phyloP scores from a whole-genome alignment of 2,113 vertebrate species.

The Stigmatopora nigra region DNA sequence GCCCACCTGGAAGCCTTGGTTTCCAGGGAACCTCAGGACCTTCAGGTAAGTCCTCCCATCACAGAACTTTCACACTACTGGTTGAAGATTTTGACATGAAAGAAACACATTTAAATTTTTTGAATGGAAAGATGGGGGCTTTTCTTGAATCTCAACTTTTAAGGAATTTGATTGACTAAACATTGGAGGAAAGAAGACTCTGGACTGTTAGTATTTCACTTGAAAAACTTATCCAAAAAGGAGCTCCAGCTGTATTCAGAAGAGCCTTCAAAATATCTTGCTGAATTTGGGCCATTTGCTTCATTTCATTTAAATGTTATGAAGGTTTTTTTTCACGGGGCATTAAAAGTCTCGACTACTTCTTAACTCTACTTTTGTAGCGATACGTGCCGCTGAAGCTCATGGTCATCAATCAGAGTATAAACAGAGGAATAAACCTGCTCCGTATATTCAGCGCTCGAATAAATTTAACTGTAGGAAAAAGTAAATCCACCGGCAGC shows the following conservation, averaged over 20 bases:
- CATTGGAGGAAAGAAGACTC: slow-evolving; percentile 24
- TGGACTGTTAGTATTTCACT: slow-evolving; percentile 41
- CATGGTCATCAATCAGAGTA: slow-evolving; percentile 15
- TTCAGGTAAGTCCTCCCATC: slow-evolving; percentile 68
- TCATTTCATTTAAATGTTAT: slow-evolving; percentile 30
- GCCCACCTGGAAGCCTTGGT: slow-evolving; percentile 72
- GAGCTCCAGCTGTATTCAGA: slow-evolving; percentile 17
- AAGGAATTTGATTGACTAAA: slow-evolving; percentile 20
- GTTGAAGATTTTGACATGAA: slow-evolving; percentile 8
- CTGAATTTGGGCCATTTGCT: slow-evolving; percentile 38
- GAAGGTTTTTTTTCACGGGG: slow-evolving; percentile 17
- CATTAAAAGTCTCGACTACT: slow-evolving; percentile 47
- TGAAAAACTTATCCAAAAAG: slow-evolving; percentile 21
- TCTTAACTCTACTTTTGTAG: slow-evolving; percentile 21
- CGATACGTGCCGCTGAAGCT: slow-evolving; percentile 22
- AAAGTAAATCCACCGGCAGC: slow-evolving; percentile 36
- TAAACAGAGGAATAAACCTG: slow-evolving; percentile 31
- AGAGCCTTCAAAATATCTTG: slow-evolving; percentile 23
- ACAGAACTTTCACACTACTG: background rate
- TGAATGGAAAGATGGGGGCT: too few species aligned
- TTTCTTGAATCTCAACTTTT: slow-evolving; percentile 12
- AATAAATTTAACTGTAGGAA: slow-evolving; percentile 39
- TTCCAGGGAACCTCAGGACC: slow-evolving; percentile 73
- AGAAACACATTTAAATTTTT: slow-evolving; percentile 3
- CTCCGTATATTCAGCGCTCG: slow-evolving; percentile 13